Percentiles rank a stretch among this genome's conserved stretches.
These are phyloP conservation scores for Sitobion miscanthi DNA, from an alignment of 1,140 invertebrate species.

Conservation along the genomic window DNA sequence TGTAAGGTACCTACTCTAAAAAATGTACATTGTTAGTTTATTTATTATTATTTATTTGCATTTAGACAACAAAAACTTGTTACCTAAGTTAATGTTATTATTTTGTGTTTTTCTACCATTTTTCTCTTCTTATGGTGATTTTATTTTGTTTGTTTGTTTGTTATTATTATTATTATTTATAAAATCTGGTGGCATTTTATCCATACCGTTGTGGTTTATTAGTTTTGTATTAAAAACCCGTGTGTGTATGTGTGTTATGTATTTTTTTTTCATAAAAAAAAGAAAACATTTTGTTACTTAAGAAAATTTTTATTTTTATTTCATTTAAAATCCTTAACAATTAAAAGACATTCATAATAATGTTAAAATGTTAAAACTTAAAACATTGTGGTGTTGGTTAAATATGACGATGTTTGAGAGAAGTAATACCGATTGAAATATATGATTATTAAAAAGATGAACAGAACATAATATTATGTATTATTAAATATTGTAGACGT, in stretches of 20 bases:
- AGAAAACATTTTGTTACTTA: background rate
- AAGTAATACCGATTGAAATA: background rate
- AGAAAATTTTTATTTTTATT: background rate
- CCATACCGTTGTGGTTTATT: background rate
- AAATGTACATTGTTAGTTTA: background rate
- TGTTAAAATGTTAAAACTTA: background rate
- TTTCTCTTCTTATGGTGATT: conserved; percentile 45
- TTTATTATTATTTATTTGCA: conserved; percentile 36
- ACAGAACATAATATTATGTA: background rate
- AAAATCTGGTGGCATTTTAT: conserved; percentile 35
- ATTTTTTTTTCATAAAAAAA: conserved; percentile 30
- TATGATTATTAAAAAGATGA: background rate
- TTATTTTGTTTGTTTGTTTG: conserved; percentile 42
- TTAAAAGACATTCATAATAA: conserved; percentile 1
- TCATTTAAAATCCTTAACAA: background rate
- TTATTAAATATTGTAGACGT: background rate
- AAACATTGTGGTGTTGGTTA: background rate
- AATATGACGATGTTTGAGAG: background rate
- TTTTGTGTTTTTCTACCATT: conserved; percentile 37
- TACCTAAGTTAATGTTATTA: conserved; percentile 43
- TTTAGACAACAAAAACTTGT: conserved; percentile 34
- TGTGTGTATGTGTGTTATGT: background rate
- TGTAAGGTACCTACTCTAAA: background rate
- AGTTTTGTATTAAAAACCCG: conserved; percentile 12
- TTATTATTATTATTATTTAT: conserved; percentile 20